Conservation (phyloP, 2,797 vertebrate species). For the Rhabdomys pumilio region DNA sequence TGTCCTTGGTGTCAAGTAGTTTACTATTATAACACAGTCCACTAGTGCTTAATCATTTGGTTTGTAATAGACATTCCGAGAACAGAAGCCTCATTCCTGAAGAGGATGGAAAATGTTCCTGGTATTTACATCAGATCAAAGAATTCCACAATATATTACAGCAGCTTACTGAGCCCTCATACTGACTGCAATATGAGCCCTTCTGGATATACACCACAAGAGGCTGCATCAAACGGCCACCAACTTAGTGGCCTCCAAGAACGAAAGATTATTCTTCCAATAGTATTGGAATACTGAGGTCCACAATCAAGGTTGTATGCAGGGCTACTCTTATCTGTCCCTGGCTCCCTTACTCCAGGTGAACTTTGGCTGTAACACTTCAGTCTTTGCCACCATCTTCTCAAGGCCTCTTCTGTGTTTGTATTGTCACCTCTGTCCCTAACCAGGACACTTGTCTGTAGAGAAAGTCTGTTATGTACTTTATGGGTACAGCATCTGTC, state of each 20-base stretch:
- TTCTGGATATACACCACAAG: too few species aligned
- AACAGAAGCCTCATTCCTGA: background rate
- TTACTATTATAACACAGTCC: background rate
- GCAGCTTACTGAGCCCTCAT: background rate
- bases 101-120: background rate
- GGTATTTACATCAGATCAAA: background rate
- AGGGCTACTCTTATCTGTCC: background rate
- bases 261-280: background rate
- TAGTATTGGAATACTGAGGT: too few species aligned
- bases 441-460: background rate
- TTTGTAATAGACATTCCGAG: background rate
- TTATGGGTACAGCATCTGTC: background rate
- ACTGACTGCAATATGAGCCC: background rate
- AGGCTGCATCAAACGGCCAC: background rate
- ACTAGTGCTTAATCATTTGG: background rate
- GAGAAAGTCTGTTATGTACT: background rate
- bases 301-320: background rate
- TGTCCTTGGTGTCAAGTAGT: background rate
- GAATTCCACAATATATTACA: background rate
- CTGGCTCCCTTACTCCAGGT: background rate
- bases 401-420: background rate
- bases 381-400: background rate
- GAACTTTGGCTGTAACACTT: too few species aligned
- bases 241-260: background rate
- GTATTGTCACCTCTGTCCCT: background rate